phyloP scores from a whole-genome alignment of 2,888 invertebrate species.

The Luperina testacea region DNA sequence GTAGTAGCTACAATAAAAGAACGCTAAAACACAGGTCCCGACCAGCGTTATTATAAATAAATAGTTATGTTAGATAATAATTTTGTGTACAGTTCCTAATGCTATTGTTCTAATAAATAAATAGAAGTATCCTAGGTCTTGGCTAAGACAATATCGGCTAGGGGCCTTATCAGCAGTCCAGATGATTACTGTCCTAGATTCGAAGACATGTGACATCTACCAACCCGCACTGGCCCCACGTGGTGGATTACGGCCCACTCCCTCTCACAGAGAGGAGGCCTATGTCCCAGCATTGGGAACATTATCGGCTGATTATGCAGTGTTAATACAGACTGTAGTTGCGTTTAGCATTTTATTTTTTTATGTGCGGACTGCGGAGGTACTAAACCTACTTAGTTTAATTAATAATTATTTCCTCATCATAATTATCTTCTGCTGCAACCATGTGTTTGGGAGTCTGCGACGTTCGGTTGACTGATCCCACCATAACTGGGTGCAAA shows the following conservation, averaged over 20 bases:
- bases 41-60: no score
- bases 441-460: no score
- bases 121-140: neutral
- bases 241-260: neutral
- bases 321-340: neutral
- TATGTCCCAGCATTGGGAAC: neutral
- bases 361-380: no score
- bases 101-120: neutral
- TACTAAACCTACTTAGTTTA: no score
- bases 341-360: no score
- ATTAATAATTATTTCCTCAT: no score
- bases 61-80: no score
- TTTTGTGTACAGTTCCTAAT: neutral
- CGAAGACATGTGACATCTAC: neutral
- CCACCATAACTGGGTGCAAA: conserved; percentile 16
- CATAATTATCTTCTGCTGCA: no score
- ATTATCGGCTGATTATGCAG: neutral
- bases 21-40: no score
- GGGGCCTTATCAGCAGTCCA: neutral
- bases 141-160: neutral
- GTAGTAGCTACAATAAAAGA: neutral
- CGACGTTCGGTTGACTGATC: neutral
- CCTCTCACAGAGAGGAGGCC: neutral
- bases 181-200: no score
- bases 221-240: neutral